Base-by-base conservation (phyloP, 2,888 invertebrate species). In the Malachius bipustulatus region DNA sequence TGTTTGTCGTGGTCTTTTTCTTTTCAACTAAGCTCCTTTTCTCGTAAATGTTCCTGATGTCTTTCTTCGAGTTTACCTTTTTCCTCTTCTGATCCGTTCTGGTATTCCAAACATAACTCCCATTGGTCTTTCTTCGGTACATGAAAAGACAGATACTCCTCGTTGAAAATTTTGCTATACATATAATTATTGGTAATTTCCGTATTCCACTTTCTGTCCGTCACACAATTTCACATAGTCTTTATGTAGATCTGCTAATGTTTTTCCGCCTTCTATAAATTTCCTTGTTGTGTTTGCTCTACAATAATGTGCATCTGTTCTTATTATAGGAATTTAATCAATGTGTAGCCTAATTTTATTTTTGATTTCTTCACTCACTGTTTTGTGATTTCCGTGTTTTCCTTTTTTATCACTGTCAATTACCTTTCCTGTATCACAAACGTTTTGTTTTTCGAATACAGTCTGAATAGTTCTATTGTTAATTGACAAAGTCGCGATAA, bases 241-340 rank as follows among this genome's bases (percentile, higher is more conserved):
- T 30, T 37, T 40, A 43, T 50, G 51, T 34, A 50, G 40, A 29
- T 51, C 50, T 35, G 46, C 39, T 19, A 54, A 41, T 35, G 39
- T 52, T 42, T 50, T 51, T 32, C 43, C 39, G 28, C 47, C 48
- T 26, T 46, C 52, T n/a, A n/a, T n/a, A n/a, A n/a, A n/a, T n/a
- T 46, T 40, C 30, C 42, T 42, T 13, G 41, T 41, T 29, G 45
- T 53, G 38, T 48, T 39, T 28, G 41, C 41, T 30, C 49, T 32
- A n/a, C 44, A 31, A 35, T 51, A 48, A 38, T 48, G 48, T 13
- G 45, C 47, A 35, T 52, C 49, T 24, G 52, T 37, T 38, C 44
- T n/a, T n/a, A n/a, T n/a, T n/a, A n/a, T 38, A 12, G 48, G 46
- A 44, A 52, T 47, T 14, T 42, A 42, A 36, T 46, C 36, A 33